Evolutionary conservation across 2,888 invertebrate species (phyloP).

Genomic region (Eubasilissa splendida): DNA sequence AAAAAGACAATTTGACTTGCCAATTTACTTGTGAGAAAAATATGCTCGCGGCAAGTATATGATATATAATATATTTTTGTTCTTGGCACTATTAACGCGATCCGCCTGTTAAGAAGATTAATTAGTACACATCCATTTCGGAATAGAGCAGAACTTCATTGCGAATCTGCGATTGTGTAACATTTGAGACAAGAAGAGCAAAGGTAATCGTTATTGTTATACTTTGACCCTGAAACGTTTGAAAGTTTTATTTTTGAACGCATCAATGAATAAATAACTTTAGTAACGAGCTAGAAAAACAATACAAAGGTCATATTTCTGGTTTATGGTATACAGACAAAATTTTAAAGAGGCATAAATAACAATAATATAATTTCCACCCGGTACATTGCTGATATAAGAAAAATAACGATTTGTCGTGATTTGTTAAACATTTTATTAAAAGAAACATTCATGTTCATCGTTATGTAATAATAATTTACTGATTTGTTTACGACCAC

Average conservation of each 20-base stretch:
- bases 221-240: constrained; percentile 15
- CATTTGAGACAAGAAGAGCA: neutral
- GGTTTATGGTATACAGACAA: too few species aligned
- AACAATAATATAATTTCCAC: too few species aligned
- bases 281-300: neutral
- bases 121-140: too few species aligned
- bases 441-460: too few species aligned
- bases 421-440: too few species aligned
- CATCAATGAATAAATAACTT: constrained; percentile 11
- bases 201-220: neutral
- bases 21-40: constrained; percentile 46
- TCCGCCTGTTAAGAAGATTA: neutral
- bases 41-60: constrained; percentile 8
- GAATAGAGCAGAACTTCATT: neutral
- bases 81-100: neutral
- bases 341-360: too few species aligned
- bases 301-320: too few species aligned
- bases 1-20: constrained; percentile 39
- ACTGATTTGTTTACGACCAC: too few species aligned
- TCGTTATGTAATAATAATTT: too few species aligned
- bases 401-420: too few species aligned
- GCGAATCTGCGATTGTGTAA: neutral
- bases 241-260: constrained; percentile 1
- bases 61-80: neutral
- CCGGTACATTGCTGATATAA: too few species aligned